Evolutionary conservation across 2,797 vertebrate genomes (phyloP).

Genomic region (Otus scops): DNA sequence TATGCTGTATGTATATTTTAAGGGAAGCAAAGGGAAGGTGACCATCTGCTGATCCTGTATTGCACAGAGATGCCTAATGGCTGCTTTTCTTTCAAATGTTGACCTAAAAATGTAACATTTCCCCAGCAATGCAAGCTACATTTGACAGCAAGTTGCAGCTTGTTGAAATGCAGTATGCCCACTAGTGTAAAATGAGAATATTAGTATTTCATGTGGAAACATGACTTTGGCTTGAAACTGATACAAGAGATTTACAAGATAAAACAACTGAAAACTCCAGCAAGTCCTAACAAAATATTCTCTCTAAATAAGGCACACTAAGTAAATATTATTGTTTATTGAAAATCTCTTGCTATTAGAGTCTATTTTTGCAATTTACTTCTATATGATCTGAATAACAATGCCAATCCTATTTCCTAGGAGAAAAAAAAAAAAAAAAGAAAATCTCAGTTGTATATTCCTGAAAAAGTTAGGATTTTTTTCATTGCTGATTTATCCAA

Average conservation of each 20-base stretch:
- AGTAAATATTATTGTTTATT: conserved; percentile 59
- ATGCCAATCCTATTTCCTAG: background rate
- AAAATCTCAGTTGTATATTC: background rate
- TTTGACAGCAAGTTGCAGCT: conserved; percentile 63
- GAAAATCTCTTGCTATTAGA: background rate
- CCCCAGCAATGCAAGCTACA: conserved; percentile 21
- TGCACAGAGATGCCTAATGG: background rate
- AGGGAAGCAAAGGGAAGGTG: background rate
- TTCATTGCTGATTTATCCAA: background rate
- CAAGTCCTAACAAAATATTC: conserved; percentile 57
- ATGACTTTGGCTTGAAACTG: conserved; percentile 71
- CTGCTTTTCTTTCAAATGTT: conserved; percentile 33
- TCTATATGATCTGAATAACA: background rate
- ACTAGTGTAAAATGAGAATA: conserved; percentile 69
- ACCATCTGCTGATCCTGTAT: background rate
- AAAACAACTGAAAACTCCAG: conserved; percentile 40
- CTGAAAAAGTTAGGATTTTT: background rate
- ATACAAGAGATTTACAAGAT: conserved; percentile 65
- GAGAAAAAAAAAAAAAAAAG: background rate
- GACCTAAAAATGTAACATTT: conserved; percentile 46
- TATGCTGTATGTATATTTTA: fast-evolving
- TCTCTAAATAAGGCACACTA: conserved; percentile 22
- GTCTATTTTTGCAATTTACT: background rate
- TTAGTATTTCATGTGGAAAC: conserved; percentile 73
- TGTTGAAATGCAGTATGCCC: conserved; percentile 71